Base-by-base conservation (phyloP, 2,888 invertebrate species). In the Willowsia nigromaculata region DNA sequence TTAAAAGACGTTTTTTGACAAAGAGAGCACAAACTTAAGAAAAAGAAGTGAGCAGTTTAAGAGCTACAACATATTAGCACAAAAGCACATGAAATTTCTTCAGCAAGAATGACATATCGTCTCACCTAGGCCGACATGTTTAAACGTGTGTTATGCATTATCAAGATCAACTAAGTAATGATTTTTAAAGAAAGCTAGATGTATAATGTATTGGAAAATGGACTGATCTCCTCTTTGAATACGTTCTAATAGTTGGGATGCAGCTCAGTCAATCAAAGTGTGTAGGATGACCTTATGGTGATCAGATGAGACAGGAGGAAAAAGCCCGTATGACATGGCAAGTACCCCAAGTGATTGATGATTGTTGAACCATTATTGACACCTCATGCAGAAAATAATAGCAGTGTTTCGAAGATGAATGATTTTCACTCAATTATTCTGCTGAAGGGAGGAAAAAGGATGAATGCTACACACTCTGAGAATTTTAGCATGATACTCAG, bases 361-460 rank as follows among this genome's bases (percentile, higher is more conserved):
- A 91, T 90, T 85, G 84, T 90, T 88, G 91, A 74, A 47, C 87
- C 56, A 90, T 91, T 91, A 91, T 91, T 91, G 90, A 89, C 91
- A 91, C 90, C 85, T 91, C 85, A 90, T 91, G 90, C 86, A 91
- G 91, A 90, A 91, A 91, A 91, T 90, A 91, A 91, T 90, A 88
- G 90, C 76, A 81, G 85, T 83, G 88, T 85, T 88, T 80, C 59
- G 71, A 89, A 90, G 88, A 90, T 85, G 87, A 91, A 91, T 89
- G 82, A 65, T 80, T 88, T 71, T 84, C 71, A 74, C 90, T 90
- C 86, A 90, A 90, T 88, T 89, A 90, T 90, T 90, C 88, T 80
- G 27, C 30, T 84, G 76, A 30, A 68, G 53, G 74, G 25, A 76
- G 56, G 22, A 78, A 43, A 83, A n/a, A n/a, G 47, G 22, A 40